Percentiles rank a stretch among this genome's conserved stretches.
These are phyloP conservation scores for Octonoba sinensis DNA, from an alignment of 2,888 invertebrate genomes.

Conservation along the genomic window DNA sequence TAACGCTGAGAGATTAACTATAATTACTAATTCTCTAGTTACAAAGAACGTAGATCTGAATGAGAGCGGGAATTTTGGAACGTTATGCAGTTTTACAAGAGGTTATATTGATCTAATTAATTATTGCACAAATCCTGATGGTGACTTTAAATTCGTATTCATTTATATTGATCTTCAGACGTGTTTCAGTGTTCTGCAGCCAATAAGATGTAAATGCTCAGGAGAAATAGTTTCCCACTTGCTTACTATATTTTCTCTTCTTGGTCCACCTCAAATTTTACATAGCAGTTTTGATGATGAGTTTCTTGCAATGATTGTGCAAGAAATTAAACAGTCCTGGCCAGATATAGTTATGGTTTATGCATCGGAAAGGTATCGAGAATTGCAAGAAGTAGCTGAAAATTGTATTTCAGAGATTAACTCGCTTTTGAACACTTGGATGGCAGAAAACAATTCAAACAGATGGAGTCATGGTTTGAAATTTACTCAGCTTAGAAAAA, in stretches of 20 bases:
- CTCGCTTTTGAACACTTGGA: conserved; percentile 41
- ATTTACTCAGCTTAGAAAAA: conserved; percentile 45
- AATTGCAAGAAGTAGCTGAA: conserved; percentile 49
- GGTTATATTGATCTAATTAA: conserved; percentile 47
- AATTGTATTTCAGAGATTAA: conserved; percentile 48
- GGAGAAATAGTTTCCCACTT: conserved; percentile 50
- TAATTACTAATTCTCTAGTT: background rate
- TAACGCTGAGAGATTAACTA: background rate
- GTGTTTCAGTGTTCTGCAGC: conserved; percentile 40
- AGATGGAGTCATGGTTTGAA: conserved; percentile 54
- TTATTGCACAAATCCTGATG: conserved; percentile 42
- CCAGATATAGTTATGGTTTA: conserved; percentile 41
- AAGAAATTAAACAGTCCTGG: conserved; percentile 38
- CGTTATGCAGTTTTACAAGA: conserved; percentile 37
- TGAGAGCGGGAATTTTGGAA: background rate
- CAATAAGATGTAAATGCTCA: conserved; percentile 47
- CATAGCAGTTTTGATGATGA: conserved; percentile 46
- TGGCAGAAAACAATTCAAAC: conserved; percentile 37
- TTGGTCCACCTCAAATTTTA: conserved; percentile 56
- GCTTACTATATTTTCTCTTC: conserved; percentile 36
- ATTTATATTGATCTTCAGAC: conserved; percentile 55
- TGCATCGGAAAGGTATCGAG: conserved; percentile 31
- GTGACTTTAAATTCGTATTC: conserved; percentile 49
- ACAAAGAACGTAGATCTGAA: background rate
- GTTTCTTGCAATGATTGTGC: conserved; percentile 28